Evolutionary conservation across 2,888 invertebrate species (phyloP).

Genomic region (Metellina segmentata): DNA sequence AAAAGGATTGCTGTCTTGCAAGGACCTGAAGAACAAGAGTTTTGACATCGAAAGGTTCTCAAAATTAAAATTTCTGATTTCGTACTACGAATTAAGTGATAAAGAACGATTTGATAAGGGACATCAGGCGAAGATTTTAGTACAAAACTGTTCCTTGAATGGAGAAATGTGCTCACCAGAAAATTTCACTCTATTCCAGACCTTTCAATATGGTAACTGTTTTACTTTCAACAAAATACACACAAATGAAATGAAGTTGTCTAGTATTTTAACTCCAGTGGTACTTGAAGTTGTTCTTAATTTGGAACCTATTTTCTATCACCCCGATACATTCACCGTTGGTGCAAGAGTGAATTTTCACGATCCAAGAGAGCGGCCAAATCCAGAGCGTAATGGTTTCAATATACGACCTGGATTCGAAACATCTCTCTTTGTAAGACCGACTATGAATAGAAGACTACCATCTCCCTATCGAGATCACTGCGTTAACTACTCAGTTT

Average conservation of each 20-base stretch:
- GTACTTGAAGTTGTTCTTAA: not conserved
- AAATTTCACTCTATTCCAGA: conserved; percentile 26
- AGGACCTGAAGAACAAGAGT: not conserved
- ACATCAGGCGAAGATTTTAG: not conserved
- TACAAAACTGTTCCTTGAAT: conserved; percentile 37
- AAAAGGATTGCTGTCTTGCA: conserved; percentile 1
- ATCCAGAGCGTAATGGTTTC: conserved; percentile 19
- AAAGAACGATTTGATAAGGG: not conserved
- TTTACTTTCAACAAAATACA: conserved; percentile 43
- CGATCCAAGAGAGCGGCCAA: not conserved
- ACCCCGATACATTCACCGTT: not conserved
- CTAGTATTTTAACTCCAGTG: too few relatives aligned
- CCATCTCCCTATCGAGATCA: not conserved
- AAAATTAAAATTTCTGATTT: not conserved
- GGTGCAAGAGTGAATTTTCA: conserved; percentile 23
- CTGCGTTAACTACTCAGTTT: not conserved
- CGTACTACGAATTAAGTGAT: not conserved
- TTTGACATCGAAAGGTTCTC: not conserved
- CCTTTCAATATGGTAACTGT: conserved; percentile 53
- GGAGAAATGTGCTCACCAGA: not conserved
- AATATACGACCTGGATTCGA: conserved; percentile 11
- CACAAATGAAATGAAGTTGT: too few relatives aligned
- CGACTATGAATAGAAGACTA: not conserved
- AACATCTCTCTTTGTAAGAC: not conserved
- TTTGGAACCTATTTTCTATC: not conserved